phyloP scores from a whole-genome alignment of 1,140 invertebrate species.

The Drosophila lini region DNA sequence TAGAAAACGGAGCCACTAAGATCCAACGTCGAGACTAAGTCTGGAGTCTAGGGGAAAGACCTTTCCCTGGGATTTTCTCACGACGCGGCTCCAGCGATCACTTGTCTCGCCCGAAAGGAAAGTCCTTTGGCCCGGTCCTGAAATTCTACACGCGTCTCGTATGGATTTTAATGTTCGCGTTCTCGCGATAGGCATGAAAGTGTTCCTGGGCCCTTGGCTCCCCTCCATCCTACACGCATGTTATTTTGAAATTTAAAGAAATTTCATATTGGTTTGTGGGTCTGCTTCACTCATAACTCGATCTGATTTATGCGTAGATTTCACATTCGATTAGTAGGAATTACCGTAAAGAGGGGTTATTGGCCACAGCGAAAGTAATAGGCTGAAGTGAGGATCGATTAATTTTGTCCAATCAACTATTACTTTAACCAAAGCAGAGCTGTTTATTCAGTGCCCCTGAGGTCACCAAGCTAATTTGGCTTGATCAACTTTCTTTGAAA shows the following conservation, averaged over 20 bases:
- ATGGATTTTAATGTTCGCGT: conserved; percentile 53
- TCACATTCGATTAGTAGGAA: conserved; percentile 43
- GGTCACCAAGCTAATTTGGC: not conserved
- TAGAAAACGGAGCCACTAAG: conserved; percentile 2
- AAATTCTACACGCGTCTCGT: conserved; percentile 72
- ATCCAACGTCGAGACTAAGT: conserved; percentile 17
- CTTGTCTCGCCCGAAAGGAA: conserved; percentile 18
- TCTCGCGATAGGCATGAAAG: conserved; percentile 55
- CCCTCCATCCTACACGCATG: conserved; percentile 38
- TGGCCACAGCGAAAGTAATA: conserved; percentile 20
- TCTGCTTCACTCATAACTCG: conserved; percentile 9
- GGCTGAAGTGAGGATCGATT: not conserved
- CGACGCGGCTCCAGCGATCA: conserved; percentile 46
- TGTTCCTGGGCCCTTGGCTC: conserved; percentile 10
- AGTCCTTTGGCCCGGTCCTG: conserved; percentile 49
- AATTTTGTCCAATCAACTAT: conserved; percentile 3
- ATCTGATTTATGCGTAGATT: conserved; percentile 46
- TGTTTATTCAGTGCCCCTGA: not conserved
- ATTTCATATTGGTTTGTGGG: conserved; percentile 27
- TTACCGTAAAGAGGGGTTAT: conserved; percentile 28
- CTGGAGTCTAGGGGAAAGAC: conserved; percentile 42
- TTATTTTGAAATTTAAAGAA: conserved; percentile 50
- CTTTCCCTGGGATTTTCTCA: conserved; percentile 58
- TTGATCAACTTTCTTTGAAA: not conserved
- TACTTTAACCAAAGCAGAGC: not conserved